Percentiles rank a stretch among this genome's conserved stretches.
phyloP scores from a whole-genome alignment of 2,797 vertebrate species.

The Oceanodroma leucorhoa region DNA sequence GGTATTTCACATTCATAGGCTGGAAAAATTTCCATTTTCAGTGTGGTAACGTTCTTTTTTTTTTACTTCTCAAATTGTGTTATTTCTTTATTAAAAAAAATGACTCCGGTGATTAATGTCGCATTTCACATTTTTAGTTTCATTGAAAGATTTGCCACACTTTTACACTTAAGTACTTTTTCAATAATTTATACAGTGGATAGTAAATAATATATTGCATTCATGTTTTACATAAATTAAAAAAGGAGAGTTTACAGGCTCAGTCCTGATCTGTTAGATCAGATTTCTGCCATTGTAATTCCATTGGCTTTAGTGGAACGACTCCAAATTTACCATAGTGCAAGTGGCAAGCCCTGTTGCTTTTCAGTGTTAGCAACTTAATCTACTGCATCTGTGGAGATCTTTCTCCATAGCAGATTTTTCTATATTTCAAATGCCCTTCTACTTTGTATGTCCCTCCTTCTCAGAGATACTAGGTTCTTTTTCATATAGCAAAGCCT shows the following conservation, averaged over 20 bases:
- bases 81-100: background rate
- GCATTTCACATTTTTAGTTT: background rate
- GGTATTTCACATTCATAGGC: background rate
- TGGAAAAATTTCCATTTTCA: background rate
- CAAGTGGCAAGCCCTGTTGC: background rate
- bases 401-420: background rate
- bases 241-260: slow-evolving; percentile 6
- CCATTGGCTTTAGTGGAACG: background rate
- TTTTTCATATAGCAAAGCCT: background rate
- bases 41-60: background rate
- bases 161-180: slow-evolving; percentile 50
- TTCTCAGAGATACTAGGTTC: background rate
- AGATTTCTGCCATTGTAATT: background rate
- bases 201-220: slow-evolving; percentile 70
- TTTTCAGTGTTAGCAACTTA: background rate
- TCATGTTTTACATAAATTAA: slow-evolving; percentile 43
- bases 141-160: background rate
- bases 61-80: background rate
- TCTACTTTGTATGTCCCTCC: background rate
- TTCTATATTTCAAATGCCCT: background rate
- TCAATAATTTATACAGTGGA: slow-evolving; percentile 67
- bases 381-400: background rate
- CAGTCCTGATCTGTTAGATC: background rate
- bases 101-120: slow-evolving; percentile 3
- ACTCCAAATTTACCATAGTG: background rate